These are phyloP conservation scores for Poeciliopsis retropinna DNA, from an alignment of 2,113 vertebrate species.

Conservation along the genomic window DNA sequence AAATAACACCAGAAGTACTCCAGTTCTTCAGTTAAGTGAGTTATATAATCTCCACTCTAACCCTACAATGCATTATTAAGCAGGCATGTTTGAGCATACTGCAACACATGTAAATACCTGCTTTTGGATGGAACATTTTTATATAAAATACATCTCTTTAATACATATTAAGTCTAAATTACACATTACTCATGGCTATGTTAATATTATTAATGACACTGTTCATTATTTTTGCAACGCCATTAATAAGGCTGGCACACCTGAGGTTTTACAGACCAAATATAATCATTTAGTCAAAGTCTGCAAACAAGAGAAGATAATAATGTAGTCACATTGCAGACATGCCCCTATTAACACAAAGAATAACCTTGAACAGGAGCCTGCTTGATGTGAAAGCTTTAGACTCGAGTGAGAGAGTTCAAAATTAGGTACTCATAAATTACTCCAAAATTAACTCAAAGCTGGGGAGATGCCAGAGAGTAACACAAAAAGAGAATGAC, in stretches of 20 bases:
- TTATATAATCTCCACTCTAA: conserved; percentile 57
- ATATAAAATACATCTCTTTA: neutral
- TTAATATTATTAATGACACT: neutral
- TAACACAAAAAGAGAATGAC: conserved; percentile 35
- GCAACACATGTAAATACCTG: conserved; percentile 13
- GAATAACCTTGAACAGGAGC: conserved; percentile 20
- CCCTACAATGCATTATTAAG: conserved; percentile 52
- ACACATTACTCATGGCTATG: neutral
- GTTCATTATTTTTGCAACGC: neutral
- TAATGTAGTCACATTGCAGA: conserved; percentile 12
- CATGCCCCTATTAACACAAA: conserved; percentile 32
- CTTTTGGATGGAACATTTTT: neutral
- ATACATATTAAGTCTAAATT: neutral
- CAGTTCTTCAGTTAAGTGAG: conserved; percentile 52
- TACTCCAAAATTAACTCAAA: conserved; percentile 30
- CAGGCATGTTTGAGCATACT: conserved; percentile 26
- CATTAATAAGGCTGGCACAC: conserved; percentile 18
- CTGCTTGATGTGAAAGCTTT: conserved; percentile 14
- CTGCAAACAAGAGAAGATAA: conserved; percentile 12
- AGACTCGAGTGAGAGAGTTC: conserved; percentile 16
- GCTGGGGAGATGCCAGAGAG: conserved; percentile 16
- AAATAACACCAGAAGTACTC: conserved; percentile 39
- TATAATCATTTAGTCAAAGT: conserved; percentile 7
- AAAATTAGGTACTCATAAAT: conserved; percentile 57
- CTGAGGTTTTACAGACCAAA: neutral